Evolutionary conservation across 2,888 invertebrate species (phyloP), one percentile per base, ranked within the genome.

Genomic region (Ariolimax columbianus): DNA sequence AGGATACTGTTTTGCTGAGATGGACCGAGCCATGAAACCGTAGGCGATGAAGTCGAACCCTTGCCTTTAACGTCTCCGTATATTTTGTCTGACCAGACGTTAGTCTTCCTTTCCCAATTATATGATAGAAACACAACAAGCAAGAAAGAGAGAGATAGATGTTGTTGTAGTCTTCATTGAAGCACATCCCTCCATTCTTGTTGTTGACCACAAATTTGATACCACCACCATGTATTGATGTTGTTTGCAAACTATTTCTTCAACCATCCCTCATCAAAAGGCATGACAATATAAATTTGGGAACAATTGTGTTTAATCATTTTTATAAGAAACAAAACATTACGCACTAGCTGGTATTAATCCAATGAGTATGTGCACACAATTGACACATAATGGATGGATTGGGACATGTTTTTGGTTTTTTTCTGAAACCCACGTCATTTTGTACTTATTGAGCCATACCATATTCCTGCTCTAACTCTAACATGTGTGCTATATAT

Each of bases 241-340:
- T 66, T 66, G 26, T 30, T 66, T 66, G 66, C 36, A 19, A n/a
- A n/a, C n/a, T n/a, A n/a, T n/a, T n/a, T n/a, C n/a, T n/a, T n/a
- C n/a, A 7, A 6, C 77, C 77, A 55, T 77, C 55, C 77, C 77
- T 33, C 77, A 77, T 68, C 77, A 55, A 55, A 47, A 33, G 55
- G 47, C 47, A 75, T 75, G 43, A 17, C 77, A 77, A n/a, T 77
- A 33, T 77, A 40, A 72, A 51, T 77, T 77, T 51, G 77, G 77
- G 77, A 77, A 77, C 77, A 77, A 77, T 55, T 55, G 43, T 73
- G 26, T 72, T 38, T 36, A 40, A 17, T 72, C 40, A 40, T 40
- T 72, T 72, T 47, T 14, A 47, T 47, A 9, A 47, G 6, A 47
- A 9, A 14, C 47, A 47, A 14, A 17, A 36, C 40, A 23, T 23